Base-by-base conservation (phyloP, 35 echinoderm and acorn worm species). In the Ptychodera flava region DNA sequence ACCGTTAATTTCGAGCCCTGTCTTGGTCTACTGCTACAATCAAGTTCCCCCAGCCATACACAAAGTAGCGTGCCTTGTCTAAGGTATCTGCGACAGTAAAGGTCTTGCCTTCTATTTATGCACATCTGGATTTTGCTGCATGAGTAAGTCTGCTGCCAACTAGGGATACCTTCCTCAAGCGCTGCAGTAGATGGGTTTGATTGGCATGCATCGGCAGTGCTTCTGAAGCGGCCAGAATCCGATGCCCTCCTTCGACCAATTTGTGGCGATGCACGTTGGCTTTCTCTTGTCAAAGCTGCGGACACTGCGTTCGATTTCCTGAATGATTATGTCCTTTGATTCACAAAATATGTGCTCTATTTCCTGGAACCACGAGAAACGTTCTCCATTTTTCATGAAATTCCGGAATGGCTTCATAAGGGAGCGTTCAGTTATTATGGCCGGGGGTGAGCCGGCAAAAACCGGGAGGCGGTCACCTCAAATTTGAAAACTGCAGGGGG, bases 1-100 rank as follows among this genome's bases (percentile, higher is more conserved):
- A n/a, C n/a, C n/a, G n/a, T n/a, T n/a, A n/a, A n/a, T n/a, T n/a
- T n/a, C n/a, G n/a, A n/a, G n/a, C n/a, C n/a, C n/a, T n/a, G n/a
- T 93, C 90, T 78, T 93, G 92, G 36, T 93, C 91, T n/a, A 87
- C 85, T 29, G 90, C 79, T 14, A 91, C 77, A 16, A 82, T 88
- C 75, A 93, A 78, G 75, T 92, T 83, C 0, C 52, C 35, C 36
- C 91, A 93, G 35, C 91, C 91, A 77, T 89, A 78, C 1, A 89
- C 80, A 76, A 89, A 93, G n/a, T n/a, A n/a, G n/a, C n/a, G n/a
- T n/a, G n/a, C n/a, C n/a, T n/a, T n/a, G n/a, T n/a, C n/a, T n/a
- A n/a, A n/a, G n/a, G n/a, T n/a, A n/a, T n/a, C n/a, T n/a, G n/a
- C n/a, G n/a, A n/a, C n/a, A n/a, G n/a, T n/a, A n/a, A 91, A 78